A percentile compares a stretch with the other conserved stretches of the same genome.
Conservation (phyloP, 2,797 vertebrate species). For the Cynopterus sphinx region DNA sequence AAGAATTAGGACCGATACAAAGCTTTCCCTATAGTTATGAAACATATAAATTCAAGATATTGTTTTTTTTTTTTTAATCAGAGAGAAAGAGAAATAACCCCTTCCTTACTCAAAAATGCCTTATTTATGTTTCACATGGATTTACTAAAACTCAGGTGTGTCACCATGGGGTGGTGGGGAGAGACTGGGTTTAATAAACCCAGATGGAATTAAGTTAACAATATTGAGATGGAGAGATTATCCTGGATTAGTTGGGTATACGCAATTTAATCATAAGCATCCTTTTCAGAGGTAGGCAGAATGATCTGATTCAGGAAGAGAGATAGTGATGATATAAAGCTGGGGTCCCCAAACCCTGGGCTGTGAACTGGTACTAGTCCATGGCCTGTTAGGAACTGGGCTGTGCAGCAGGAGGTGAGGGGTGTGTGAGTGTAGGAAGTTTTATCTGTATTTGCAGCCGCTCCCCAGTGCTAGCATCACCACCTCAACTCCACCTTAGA, state of each 20-base stretch:
- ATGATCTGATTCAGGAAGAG: not conserved
- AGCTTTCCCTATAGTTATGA: not conserved
- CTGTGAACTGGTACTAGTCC: too few relatives aligned
- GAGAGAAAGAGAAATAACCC: not conserved
- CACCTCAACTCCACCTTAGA: too few relatives aligned
- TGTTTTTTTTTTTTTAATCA: not conserved
- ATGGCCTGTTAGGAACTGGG: too few relatives aligned
- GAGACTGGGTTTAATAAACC: not conserved
- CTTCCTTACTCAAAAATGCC: not conserved
- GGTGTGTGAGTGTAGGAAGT: too few relatives aligned
- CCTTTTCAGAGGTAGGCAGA: fast-evolving
- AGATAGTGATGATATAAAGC: not conserved
- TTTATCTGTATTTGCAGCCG: too few relatives aligned
- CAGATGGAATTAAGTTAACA: not conserved
- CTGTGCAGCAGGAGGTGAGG: too few relatives aligned
- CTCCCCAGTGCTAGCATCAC: too few relatives aligned
- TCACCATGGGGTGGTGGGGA: not conserved
- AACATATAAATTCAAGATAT: not conserved
- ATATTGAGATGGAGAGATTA: not conserved
- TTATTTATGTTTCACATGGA: not conserved
- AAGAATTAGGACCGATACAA: not conserved
- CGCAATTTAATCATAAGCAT: too few relatives aligned
- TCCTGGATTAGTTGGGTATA: not conserved
- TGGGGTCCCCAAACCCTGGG: too few relatives aligned
- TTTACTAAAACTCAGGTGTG: not conserved